A percentile compares a stretch with the other conserved stretches of the same genome.
Evolutionary conservation across 2,797 vertebrate species (phyloP).

Genomic region (Crenichthys baileyi): DNA sequence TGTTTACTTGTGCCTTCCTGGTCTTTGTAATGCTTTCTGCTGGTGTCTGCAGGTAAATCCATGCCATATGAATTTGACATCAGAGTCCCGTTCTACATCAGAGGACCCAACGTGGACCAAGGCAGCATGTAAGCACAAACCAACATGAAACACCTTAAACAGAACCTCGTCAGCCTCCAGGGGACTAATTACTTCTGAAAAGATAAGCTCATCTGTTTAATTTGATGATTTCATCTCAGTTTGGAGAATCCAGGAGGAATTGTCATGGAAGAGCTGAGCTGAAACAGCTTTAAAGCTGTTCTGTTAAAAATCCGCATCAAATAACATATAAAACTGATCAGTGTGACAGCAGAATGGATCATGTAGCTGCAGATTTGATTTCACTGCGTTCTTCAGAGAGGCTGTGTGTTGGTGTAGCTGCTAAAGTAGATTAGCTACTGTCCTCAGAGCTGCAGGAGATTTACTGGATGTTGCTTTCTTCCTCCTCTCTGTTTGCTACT

Average conservation of each 20-base stretch:
- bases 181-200: neutral
- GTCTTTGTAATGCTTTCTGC: neutral
- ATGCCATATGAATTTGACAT: slow-evolving; percentile 98
- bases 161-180: neutral
- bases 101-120: slow-evolving; percentile 94
- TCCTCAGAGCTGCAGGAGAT: neutral
- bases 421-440: neutral
- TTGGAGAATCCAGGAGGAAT: neutral
- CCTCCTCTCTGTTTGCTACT: neutral
- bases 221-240: neutral
- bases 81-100: slow-evolving; percentile 93
- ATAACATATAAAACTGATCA: neutral
- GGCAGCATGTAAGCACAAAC: slow-evolving; percentile 71
- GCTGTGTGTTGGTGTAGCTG: neutral
- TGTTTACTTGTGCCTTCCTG: slow-evolving; percentile 20
- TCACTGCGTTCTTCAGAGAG: neutral
- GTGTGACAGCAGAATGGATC: slow-evolving; percentile 2
- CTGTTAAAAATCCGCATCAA: neutral
- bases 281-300: neutral
- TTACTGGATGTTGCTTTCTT: neutral
- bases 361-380: neutral
- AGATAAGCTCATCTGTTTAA: neutral
- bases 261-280: too few relatives aligned
- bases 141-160: neutral
- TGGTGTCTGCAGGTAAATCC: slow-evolving; percentile 82